Evolutionary conservation across 2,797 vertebrate species (phyloP), one percentile per base, ranked within the genome.

Genomic region (Anniella stebbinsi): DNA sequence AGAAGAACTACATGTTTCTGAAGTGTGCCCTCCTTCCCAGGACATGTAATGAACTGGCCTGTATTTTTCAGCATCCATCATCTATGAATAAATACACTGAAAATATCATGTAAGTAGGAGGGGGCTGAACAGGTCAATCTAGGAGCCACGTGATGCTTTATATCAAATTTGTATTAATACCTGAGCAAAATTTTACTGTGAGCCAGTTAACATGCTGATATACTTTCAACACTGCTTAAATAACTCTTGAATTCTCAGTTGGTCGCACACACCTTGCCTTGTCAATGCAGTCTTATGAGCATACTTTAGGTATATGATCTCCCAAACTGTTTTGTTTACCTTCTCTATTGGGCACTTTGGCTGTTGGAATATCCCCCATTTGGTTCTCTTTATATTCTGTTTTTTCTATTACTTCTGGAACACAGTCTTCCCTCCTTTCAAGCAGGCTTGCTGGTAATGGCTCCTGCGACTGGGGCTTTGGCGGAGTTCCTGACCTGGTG

Each of bases 371-470:
- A 70, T 87, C 96, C 87, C 97, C 97, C 0, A 66, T 87, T 87
- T 80, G 93, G 92, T 57, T 97, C 67, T 98, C 97, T 90, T 97
- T 95, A 83, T 95, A 97, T 91, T 97, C 97, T 82, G 88, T n/a
- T 95, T 97, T 96, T 93, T 97, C 97, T 7, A 66, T 94, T 91
- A 95, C 96, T 88, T 97, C 97, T 84, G 93, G 90, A 80, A 94
- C 86, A 84, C 93, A 57, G 67, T 97, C 97, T 80, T 98, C 97
- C 87, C 96, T 97, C 60, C 96, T 96, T 90, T 98, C 97, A 93
- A 96, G 96, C 51, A 94, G 87, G 69, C 76, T 95, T 0, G 90
- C 80, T 92, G 96, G 95, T 30, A 95, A 84, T 0, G 92, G 89
- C 89, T 97, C 97, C 88, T 97, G 96, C 93, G 96, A 93, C 72